These are phyloP conservation scores for Oxyura jamaicensis DNA, from an alignment of 2,113 vertebrate species.

Conservation along the genomic window DNA sequence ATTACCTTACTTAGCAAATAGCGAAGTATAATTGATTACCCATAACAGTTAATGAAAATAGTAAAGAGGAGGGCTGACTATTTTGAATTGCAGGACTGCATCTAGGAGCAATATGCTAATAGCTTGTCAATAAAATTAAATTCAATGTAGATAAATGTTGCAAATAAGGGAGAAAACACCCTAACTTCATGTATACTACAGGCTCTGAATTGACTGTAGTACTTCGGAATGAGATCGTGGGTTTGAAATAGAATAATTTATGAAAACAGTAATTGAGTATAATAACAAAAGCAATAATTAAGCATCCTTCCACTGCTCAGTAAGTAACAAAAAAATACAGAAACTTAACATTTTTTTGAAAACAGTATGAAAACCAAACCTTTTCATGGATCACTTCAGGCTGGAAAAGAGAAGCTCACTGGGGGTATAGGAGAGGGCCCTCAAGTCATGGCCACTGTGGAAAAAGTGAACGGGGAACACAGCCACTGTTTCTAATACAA, in stretches of 20 bases:
- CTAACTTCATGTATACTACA: neutral
- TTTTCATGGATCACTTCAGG: neutral
- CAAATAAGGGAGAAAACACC: neutral
- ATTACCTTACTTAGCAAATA: neutral
- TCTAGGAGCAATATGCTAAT: neutral
- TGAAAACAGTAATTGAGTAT: neutral
- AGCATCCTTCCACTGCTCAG: neutral
- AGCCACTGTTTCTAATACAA: neutral
- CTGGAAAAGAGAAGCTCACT: neutral
- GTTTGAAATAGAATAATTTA: neutral
- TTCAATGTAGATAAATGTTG: neutral
- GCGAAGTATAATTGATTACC: neutral
- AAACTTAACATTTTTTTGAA: neutral
- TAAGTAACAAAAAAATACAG: neutral
- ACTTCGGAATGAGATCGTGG: neutral
- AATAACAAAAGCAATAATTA: neutral
- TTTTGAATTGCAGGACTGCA: neutral
- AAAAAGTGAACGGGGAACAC: neutral
- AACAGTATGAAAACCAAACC: neutral
- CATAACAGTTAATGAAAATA: neutral
- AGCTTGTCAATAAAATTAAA: neutral
- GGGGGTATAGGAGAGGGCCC: neutral
- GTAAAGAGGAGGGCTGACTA: neutral
- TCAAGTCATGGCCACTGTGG: neutral
- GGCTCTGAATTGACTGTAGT: neutral